phyloP scores from a whole-genome alignment of 2,888 invertebrate genomes.

The Rotaria sp. region DNA sequence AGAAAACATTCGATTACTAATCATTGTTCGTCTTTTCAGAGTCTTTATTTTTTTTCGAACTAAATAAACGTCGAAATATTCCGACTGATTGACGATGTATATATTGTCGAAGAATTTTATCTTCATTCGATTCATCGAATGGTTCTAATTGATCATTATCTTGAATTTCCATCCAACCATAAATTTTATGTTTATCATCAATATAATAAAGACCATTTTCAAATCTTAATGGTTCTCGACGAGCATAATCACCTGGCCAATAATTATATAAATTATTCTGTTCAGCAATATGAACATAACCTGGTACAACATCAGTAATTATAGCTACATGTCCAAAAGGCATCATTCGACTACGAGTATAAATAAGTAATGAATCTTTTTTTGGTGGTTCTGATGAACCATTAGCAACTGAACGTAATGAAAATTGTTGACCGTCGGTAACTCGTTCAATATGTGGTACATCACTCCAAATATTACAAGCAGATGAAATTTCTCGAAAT shows the following conservation, averaged over 20 bases:
- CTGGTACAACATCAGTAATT: not conserved
- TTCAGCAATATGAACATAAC: constrained; percentile 2
- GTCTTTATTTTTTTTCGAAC: not conserved
- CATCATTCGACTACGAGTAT: not conserved
- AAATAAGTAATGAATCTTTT: constrained; percentile 20
- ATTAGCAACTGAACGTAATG: not conserved
- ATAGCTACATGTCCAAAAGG: constrained; percentile 22
- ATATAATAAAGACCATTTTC: constrained; percentile 13
- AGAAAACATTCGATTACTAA: too few relatives aligned
- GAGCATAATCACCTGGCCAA: not conserved
- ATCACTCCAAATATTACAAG: constrained; percentile 11
- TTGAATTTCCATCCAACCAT: constrained; percentile 14
- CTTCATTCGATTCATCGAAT: not conserved
- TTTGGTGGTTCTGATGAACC: not conserved
- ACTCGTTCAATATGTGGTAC: not conserved
- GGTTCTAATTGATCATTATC: not conserved
- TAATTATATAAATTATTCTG: not conserved
- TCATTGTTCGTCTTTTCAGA: not conserved
- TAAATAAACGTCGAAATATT: not conserved
- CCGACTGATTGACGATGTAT: not conserved
- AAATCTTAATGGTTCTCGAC: not conserved
- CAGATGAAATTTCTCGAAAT: not conserved
- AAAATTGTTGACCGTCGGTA: not conserved
- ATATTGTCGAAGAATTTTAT: not conserved
- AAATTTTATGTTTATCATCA: not conserved